Conservation (phyloP, 2,888 invertebrate genomes). For the Cephalotes varians region DNA sequence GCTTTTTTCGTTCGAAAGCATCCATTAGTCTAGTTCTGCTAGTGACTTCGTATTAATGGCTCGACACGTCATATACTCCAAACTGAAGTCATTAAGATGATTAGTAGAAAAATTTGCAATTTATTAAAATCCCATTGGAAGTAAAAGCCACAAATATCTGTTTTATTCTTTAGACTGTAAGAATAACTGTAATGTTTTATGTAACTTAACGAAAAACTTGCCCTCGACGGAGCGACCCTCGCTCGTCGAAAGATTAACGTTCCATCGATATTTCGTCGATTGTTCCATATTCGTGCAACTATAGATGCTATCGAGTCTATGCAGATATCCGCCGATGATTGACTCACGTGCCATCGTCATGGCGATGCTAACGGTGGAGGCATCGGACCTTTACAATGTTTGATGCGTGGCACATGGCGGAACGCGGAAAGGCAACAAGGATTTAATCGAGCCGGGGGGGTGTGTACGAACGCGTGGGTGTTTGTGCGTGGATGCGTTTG, state of each 20-base stretch:
- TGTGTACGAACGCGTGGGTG: not conserved
- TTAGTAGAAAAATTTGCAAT: not conserved
- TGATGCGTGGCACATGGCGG: constrained; percentile 19
- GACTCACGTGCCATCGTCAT: constrained; percentile 30
- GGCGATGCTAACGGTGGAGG: not conserved
- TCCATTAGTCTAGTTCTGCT: constrained; percentile 38
- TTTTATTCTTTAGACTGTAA: not conserved
- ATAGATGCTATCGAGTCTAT: not conserved
- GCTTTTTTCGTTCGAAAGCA: constrained; percentile 52
- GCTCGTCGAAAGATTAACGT: not conserved
- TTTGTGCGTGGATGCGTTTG: not conserved
- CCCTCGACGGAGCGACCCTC: not conserved
- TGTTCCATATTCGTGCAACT: not conserved
- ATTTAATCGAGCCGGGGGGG: constrained; percentile 15
- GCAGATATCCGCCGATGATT: constrained; percentile 19
- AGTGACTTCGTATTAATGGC: constrained; percentile 36
- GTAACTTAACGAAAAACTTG: not conserved
- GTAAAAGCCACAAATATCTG: not conserved
- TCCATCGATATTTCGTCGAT: not conserved
- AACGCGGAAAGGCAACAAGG: constrained; percentile 9
- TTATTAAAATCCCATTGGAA: not conserved
- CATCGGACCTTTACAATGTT: constrained; percentile 17
- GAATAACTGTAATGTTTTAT: not conserved
- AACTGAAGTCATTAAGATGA: constrained; percentile 21
- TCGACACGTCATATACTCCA: constrained; percentile 16